These are phyloP conservation scores for Atta texana DNA, from an alignment of 1,140 invertebrate genomes.

Conservation along the genomic window DNA sequence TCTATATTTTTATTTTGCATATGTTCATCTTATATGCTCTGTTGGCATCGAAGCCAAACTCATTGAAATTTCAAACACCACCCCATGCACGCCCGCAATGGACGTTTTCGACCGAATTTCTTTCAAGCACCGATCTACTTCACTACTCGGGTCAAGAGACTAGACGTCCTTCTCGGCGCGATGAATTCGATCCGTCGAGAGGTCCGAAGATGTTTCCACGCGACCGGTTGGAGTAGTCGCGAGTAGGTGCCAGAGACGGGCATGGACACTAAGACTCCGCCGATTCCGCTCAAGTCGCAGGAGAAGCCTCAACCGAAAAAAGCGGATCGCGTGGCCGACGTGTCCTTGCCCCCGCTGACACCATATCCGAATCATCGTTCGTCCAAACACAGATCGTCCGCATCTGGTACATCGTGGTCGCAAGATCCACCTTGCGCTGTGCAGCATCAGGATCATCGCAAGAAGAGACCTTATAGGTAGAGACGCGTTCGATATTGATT, in stretches of 20 bases:
- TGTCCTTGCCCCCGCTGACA: conserved; percentile 83
- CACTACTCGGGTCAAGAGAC: conserved; percentile 17
- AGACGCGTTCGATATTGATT: conserved; percentile 62
- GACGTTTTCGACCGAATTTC: conserved; percentile 47
- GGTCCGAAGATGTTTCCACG: conserved; percentile 73
- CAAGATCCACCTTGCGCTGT: conserved; percentile 65
- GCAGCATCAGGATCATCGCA: conserved; percentile 77
- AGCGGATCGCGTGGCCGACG: conserved; percentile 76
- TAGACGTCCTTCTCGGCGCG: conserved; percentile 66
- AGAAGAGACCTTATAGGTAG: conserved; percentile 83
- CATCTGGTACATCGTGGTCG: conserved; percentile 61
- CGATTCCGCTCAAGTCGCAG: conserved; percentile 81
- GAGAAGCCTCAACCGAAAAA: conserved; percentile 74
- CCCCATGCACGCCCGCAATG: not conserved
- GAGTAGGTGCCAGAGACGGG: conserved; percentile 79
- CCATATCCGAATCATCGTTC: conserved; percentile 76
- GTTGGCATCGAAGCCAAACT: too few species aligned
- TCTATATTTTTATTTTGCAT: not conserved
- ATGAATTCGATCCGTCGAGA: conserved; percentile 74
- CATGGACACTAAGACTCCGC: conserved; percentile 85
- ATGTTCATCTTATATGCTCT: not conserved
- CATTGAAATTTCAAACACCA: too few species aligned
- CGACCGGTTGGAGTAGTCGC: conserved; percentile 71
- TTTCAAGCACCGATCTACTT: conserved; percentile 48
- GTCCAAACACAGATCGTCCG: conserved; percentile 72